A percentile compares a stretch with the other conserved stretches of the same genome.
These are phyloP conservation scores for Lasiurus cinereus DNA, from an alignment of 2,113 vertebrate genomes.

Conservation along the genomic window DNA sequence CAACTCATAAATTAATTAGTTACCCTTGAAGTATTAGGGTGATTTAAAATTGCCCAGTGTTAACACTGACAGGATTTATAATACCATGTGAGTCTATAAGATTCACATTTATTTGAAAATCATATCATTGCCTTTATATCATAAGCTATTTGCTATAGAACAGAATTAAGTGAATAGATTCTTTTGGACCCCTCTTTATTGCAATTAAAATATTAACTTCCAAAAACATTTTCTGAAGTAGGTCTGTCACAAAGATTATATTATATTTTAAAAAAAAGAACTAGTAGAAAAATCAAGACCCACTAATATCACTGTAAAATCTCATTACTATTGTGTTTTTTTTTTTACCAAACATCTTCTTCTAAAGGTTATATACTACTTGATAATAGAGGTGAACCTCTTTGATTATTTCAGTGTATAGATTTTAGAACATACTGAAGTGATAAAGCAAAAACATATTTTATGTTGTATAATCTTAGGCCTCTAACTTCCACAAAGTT, in stretches of 20 bases:
- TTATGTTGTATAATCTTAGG: not conserved
- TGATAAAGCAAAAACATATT: not conserved
- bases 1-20: constrained; percentile 36
- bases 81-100: constrained; percentile 1
- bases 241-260: not conserved
- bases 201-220: constrained; percentile 38
- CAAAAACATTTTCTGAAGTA: constrained; percentile 40
- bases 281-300: not conserved
- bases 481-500: constrained; percentile 24
- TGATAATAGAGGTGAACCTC: not conserved
- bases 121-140: constrained; percentile 3
- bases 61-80: not conserved
- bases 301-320: not conserved
- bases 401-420: constrained; percentile 17
- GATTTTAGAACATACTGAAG: constrained; percentile 42
- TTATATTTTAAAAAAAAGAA: constrained; percentile 7
- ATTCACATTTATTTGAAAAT: constrained; percentile 35
- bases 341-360: constrained; percentile 22
- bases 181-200: constrained; percentile 3
- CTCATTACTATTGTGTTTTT: not conserved
- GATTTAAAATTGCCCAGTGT: constrained; percentile 17
- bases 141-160: constrained; percentile 29
- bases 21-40: not conserved
- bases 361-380: constrained; percentile 15
- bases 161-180: constrained; percentile 36